Evolutionary conservation across 2,113 vertebrate genomes (phyloP).

Genomic region (Cyrtonyx montezumae): DNA sequence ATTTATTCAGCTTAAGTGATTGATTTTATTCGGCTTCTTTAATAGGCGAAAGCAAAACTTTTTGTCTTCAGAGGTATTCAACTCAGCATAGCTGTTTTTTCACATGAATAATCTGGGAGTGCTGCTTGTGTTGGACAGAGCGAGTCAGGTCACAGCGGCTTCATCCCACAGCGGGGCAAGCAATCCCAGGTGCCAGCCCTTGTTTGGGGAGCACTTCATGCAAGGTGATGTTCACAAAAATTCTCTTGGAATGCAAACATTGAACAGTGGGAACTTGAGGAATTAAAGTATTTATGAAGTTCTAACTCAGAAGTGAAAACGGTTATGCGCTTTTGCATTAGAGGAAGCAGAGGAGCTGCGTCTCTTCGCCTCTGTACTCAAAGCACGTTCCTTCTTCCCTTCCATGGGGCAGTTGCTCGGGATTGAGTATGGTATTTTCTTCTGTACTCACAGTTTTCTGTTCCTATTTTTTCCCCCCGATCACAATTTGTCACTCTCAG

Average conservation of each 20-base stretch:
- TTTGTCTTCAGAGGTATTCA: background rate
- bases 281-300: constrained; percentile 44
- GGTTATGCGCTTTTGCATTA: background rate
- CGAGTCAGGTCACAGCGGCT: fast-evolving
- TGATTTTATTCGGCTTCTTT: constrained; percentile 15
- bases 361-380: background rate
- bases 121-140: background rate
- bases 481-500: background rate
- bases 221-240: fast-evolving
- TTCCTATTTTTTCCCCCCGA: background rate
- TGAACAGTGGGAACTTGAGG: background rate
- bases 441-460: background rate
- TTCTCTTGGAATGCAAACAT: background rate
- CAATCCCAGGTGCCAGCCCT: background rate
- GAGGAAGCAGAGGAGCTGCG: background rate
- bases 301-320: background rate
- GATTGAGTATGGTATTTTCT: background rate
- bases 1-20: constrained; percentile 39
- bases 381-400: background rate
- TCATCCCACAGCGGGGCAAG: background rate
- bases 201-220: background rate
- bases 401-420: background rate
- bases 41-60: constrained; percentile 18
- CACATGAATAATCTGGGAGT: background rate
- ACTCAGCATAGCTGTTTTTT: background rate